A percentile compares a stretch with the other conserved stretches of the same genome.
Evolutionary conservation across 2,888 invertebrate genomes (phyloP).

Genomic region (Spatulosminthurus flaviceps): DNA sequence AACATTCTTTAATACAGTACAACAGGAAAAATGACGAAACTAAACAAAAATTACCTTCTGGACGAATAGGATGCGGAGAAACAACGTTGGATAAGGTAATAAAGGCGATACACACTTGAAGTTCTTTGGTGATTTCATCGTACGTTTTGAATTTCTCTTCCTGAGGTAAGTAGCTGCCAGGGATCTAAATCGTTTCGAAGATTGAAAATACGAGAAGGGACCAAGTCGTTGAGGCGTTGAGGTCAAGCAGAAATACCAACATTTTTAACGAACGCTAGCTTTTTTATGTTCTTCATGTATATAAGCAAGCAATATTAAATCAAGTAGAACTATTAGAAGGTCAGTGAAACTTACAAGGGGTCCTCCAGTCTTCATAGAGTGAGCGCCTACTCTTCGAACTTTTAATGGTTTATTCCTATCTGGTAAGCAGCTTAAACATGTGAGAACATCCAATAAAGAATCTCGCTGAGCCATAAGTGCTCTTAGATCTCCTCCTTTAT

Average conservation of each 20-base stretch:
- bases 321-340: too few relatives aligned
- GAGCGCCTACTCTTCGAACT: slow-evolving; percentile 55
- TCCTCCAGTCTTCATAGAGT: slow-evolving; percentile 37
- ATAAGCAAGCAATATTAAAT: too few relatives aligned
- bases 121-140: slow-evolving; percentile 54
- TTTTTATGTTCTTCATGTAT: too few relatives aligned
- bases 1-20: not conserved
- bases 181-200: slow-evolving; percentile 26
- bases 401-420: slow-evolving; percentile 52
- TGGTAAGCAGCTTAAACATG: slow-evolving; percentile 57
- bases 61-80: slow-evolving; percentile 40
- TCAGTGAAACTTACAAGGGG: slow-evolving; percentile 22
- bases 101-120: slow-evolving; percentile 51
- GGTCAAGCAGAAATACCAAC: too few relatives aligned
- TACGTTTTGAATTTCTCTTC: slow-evolving; percentile 52
- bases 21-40: not conserved
- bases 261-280: too few relatives aligned
- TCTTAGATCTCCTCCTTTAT: slow-evolving; percentile 57
- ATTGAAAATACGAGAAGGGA: too few relatives aligned
- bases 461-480: slow-evolving; percentile 58
- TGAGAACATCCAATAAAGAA: slow-evolving; percentile 60
- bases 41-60: slow-evolving; percentile 33
- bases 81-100: slow-evolving; percentile 50
- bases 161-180: slow-evolving; percentile 31
- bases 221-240: too few relatives aligned